A percentile compares a stretch with the other conserved stretches of the same genome.
phyloP scores from a whole-genome alignment of 2,888 invertebrate genomes.

The Lagria hirta region DNA sequence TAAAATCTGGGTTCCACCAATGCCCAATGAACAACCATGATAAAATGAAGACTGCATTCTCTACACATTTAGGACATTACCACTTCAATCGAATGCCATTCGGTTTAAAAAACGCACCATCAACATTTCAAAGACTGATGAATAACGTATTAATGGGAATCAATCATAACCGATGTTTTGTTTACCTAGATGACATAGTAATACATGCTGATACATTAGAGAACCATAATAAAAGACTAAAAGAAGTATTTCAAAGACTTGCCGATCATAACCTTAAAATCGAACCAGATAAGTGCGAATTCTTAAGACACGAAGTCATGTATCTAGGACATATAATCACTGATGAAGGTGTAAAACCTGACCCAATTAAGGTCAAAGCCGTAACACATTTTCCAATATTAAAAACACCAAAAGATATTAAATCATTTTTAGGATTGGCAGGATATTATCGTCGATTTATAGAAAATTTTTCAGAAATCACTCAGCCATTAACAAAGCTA shows the following conservation, averaged over 20 bases:
- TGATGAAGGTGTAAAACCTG: constrained; percentile 2
- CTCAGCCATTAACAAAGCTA: constrained; percentile 1
- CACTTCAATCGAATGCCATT: constrained; percentile 47
- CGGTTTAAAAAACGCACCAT: constrained; percentile 50
- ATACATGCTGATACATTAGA: constrained; percentile 34
- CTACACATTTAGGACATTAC: constrained; percentile 42
- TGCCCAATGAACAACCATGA: constrained; percentile 40
- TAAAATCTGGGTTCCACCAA: constrained; percentile 50
- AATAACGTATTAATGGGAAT: constrained; percentile 38
- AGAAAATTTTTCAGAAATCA: not conserved
- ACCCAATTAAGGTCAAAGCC: not conserved
- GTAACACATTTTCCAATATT: not conserved
- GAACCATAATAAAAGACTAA: constrained; percentile 33
- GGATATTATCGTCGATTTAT: constrained; percentile 3
- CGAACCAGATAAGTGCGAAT: constrained; percentile 1
- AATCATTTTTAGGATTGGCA: not conserved
- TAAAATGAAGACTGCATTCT: constrained; percentile 46
- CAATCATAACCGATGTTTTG: constrained; percentile 38
- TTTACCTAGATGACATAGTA: constrained; percentile 48
- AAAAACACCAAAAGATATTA: not conserved
- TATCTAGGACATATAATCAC: constrained; percentile 1
- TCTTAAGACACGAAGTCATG: not conserved
- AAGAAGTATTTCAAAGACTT: constrained; percentile 33
- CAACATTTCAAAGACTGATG: constrained; percentile 42
- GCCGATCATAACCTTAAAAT: constrained; percentile 24